Percentiles rank a stretch among this genome's conserved stretches.
Conservation (phyloP, 2,888 invertebrate species). For the Lathronympha strigana region DNA sequence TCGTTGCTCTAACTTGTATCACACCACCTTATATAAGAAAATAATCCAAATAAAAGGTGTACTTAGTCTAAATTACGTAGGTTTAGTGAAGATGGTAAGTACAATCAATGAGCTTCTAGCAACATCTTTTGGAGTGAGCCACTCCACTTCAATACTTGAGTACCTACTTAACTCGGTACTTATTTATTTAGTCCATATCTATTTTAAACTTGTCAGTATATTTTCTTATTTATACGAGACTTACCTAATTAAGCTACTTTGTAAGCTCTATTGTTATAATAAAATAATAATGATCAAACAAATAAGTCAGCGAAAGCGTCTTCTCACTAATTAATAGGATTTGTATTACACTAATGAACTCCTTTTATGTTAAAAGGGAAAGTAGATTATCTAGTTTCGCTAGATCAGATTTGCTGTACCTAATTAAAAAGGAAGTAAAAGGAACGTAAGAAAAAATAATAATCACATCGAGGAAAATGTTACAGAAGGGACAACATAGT, state of each 20-base stretch:
- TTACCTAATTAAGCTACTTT: not conserved
- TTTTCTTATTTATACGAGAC: not conserved
- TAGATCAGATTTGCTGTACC: not conserved
- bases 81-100: too few relatives aligned
- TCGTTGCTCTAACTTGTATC: too few relatives aligned
- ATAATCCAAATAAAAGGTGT: too few relatives aligned
- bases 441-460: not conserved
- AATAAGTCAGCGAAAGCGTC: not conserved
- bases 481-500: too few relatives aligned
- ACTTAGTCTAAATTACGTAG: too few relatives aligned
- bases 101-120: too few relatives aligned
- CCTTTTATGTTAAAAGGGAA: not conserved
- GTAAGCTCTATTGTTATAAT: not conserved
- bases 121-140: too few relatives aligned
- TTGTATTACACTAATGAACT: not conserved
- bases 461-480: too few relatives aligned
- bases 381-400: not conserved
- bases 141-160: too few relatives aligned
- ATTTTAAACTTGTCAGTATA: not conserved
- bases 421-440: not conserved
- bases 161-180: too few relatives aligned
- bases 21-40: too few relatives aligned
- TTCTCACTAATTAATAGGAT: not conserved
- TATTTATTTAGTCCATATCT: too few relatives aligned
- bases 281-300: not conserved